phyloP scores from a whole-genome alignment of 2,113 vertebrate species.

The Daubentonia madagascariensis region DNA sequence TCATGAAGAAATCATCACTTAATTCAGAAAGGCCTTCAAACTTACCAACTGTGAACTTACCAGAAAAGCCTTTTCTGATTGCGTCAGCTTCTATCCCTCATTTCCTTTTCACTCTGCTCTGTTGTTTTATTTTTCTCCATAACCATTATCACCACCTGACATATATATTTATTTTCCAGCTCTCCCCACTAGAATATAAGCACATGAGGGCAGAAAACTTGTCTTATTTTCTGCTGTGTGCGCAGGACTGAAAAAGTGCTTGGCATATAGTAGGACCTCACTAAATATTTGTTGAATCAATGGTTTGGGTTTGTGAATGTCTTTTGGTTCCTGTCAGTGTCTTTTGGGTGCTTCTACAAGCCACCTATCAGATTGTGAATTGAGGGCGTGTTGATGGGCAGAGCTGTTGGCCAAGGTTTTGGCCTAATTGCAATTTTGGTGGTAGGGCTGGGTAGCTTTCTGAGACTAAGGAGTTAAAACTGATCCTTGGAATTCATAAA shows the following conservation, averaged over 20 bases:
- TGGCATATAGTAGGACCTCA: background rate
- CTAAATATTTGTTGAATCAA: background rate
- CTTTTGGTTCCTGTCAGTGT: background rate
- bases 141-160: background rate
- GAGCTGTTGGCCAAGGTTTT: background rate
- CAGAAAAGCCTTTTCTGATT: background rate
- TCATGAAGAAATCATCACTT: background rate
- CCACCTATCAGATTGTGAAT: too few relatives aligned
- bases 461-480: background rate
- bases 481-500: background rate
- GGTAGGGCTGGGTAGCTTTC: background rate
- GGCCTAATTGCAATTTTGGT: background rate
- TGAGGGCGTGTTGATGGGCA: background rate
- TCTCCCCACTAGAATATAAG: background rate
- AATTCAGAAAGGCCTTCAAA: background rate
- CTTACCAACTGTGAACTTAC: background rate
- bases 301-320: background rate
- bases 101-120: background rate
- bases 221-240: background rate
- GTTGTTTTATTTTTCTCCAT: background rate
- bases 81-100: background rate
- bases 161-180: background rate
- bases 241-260: background rate
- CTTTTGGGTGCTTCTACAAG: background rate
- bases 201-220: background rate